These are phyloP conservation scores for Neodontobutis hainanensis DNA, from an alignment of 2,113 vertebrate genomes.

Conservation along the genomic window DNA sequence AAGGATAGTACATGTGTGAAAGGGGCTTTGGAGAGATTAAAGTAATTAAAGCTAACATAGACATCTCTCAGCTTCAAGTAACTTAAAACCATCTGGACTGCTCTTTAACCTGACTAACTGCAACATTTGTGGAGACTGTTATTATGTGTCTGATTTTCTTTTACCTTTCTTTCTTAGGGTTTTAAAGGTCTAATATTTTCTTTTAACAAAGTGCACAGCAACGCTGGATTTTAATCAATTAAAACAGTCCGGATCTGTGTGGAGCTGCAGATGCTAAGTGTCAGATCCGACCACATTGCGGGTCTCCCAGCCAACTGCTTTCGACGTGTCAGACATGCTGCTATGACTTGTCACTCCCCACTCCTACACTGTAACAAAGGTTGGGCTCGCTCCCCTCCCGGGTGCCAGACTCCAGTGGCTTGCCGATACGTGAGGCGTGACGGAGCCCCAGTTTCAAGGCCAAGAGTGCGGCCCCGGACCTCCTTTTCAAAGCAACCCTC, in stretches of 20 bases:
- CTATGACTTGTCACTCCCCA: conserved; percentile 73
- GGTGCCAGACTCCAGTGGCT: conserved; percentile 65
- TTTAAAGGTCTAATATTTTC: neutral
- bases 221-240: conserved; percentile 48
- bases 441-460: conserved; percentile 69
- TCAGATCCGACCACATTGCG: conserved; percentile 50
- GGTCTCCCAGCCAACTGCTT: conserved; percentile 73
- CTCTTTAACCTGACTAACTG: no score
- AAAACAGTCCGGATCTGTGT: conserved; percentile 48
- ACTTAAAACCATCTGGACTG: no score
- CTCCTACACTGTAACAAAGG: conserved; percentile 69
- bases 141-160: neutral
- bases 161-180: neutral
- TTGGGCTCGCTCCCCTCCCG: conserved; percentile 60
- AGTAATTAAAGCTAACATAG: no score
- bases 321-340: conserved; percentile 72
- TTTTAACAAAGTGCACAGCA: neutral
- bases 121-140: no score
- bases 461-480: conserved; percentile 58
- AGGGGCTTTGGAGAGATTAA: no score
- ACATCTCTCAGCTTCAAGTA: no score
- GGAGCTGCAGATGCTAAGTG: conserved; percentile 65
- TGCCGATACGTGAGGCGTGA: conserved; percentile 66
- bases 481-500: conserved; percentile 48
- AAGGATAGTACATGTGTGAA: no score